A percentile compares a stretch with the other conserved stretches of the same genome.
These are phyloP conservation scores for Scaptomyza parva DNA, from an alignment of 2,888 invertebrate genomes.

Conservation along the genomic window DNA sequence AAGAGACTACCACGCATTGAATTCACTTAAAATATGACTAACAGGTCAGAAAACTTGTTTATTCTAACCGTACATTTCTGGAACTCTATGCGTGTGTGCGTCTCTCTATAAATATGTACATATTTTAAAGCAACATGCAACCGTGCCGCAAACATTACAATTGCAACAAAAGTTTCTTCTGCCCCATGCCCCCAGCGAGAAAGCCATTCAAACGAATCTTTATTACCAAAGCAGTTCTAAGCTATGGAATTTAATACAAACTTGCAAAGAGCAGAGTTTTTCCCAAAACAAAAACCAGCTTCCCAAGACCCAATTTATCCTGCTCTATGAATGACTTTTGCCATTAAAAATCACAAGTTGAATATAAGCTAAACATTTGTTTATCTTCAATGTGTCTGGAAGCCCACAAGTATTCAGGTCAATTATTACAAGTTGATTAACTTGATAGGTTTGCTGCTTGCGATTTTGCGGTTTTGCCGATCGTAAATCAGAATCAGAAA, in stretches of 20 bases:
- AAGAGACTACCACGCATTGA: not conserved
- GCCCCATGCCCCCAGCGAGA: conserved; percentile 6
- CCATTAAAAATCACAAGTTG: not conserved
- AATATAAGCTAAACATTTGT: not conserved
- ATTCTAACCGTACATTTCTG: conserved; percentile 1
- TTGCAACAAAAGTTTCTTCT: conserved; percentile 9
- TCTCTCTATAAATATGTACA: conserved; percentile 8
- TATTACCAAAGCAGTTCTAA: not conserved
- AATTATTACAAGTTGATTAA: not conserved
- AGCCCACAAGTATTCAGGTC: conserved; percentile 1
- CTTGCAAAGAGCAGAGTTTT: not conserved
- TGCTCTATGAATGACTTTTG: not conserved
- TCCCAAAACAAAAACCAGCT: not conserved
- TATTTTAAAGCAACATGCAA: conserved; percentile 4
- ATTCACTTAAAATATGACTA: conserved; percentile 11
- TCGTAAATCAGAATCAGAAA: not conserved
- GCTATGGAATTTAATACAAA: not conserved
- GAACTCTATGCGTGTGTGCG: conserved; percentile 4
- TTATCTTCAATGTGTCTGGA: not conserved
- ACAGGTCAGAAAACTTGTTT: conserved; percentile 11
- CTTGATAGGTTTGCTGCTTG: not conserved
- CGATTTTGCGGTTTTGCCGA: not conserved
- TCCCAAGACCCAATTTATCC: not conserved
- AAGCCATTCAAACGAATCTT: conserved; percentile 5
- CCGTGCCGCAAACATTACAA: conserved; percentile 1